Base-by-base conservation (phyloP, 2,113 vertebrate species). In the Hyperoodon ampullatus region DNA sequence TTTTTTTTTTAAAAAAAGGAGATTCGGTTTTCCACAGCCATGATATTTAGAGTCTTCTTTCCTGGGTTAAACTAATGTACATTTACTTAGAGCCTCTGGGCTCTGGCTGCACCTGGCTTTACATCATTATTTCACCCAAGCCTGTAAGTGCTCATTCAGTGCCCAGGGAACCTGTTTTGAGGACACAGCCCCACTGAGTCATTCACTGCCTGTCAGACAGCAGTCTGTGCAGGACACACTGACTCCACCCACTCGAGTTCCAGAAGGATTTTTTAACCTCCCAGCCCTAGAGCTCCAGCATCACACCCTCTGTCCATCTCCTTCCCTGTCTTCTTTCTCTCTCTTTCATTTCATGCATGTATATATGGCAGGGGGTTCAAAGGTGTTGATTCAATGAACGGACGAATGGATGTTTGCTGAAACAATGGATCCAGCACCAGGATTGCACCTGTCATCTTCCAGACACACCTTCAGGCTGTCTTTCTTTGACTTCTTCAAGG, bases 71-170 rank as follows among this genome's bases (percentile, higher is more conserved):
- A 19, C 33, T 39, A 8, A 1, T 6, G 14, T 65, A 3, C 8
- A 0, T 28, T 33, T 35, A 8, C 87, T 35, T 44, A n/a, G 1
- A 85, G 33, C 39, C 1, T 5, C n/a, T 14, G 21, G 33, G 5
- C 5, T 61, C 70, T 21, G 18, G 9, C 30, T 12, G 15, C 1
- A 1, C 23, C 35, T 0, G 19, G 6, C 15, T 81, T 66, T 58
- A 12, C 8, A 2, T 9, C 0, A 1, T 16, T 5, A 24, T 8
- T 28, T 33, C 15, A 16, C 21, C 53, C 24, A 30, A 13, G 50
- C 18, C 47, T n/a, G 1, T 3, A 0, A 5, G 44, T 6, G 42
- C 33, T 23, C 10, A 15, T 13, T 50, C 33, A 60, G 15, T 28
- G 19, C 44, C 65, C 6, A 16, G 1, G 42, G 47, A 19, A 35